A percentile compares a stretch with the other conserved stretches of the same genome.
Evolutionary conservation across 2,888 invertebrate species (phyloP).

Genomic region (Cecidostiba fungosa): DNA sequence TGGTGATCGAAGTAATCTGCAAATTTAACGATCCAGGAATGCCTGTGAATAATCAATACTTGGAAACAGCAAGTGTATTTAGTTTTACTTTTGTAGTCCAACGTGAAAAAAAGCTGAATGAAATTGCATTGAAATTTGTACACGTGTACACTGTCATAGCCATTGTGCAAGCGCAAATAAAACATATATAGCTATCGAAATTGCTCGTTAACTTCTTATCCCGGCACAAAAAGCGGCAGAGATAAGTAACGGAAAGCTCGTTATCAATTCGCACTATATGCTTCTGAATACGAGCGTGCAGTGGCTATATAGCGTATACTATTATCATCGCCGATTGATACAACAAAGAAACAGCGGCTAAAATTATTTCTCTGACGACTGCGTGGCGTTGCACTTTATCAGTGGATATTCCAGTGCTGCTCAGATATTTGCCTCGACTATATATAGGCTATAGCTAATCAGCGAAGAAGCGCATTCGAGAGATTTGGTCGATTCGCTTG

Average conservation of each 20-base stretch:
- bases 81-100: no score
- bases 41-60: no score
- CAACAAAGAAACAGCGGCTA: background rate
- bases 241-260: constrained; percentile 3
- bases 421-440: background rate
- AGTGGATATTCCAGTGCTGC: background rate
- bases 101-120: no score
- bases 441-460: background rate
- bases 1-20: no score
- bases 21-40: no score
- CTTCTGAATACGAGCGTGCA: background rate
- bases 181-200: background rate
- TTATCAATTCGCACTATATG: background rate
- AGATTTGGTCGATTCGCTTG: background rate
- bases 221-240: background rate
- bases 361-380: background rate
- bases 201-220: background rate
- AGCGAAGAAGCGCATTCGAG: background rate
- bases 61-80: no score
- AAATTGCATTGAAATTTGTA: no score
- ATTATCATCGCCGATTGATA: background rate
- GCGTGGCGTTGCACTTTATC: background rate
- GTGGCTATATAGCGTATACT: background rate
- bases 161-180: background rate
- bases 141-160: no score